Evolutionary conservation across 1,140 invertebrate genomes (phyloP).

Genomic region (Habropoda laboriosa): DNA sequence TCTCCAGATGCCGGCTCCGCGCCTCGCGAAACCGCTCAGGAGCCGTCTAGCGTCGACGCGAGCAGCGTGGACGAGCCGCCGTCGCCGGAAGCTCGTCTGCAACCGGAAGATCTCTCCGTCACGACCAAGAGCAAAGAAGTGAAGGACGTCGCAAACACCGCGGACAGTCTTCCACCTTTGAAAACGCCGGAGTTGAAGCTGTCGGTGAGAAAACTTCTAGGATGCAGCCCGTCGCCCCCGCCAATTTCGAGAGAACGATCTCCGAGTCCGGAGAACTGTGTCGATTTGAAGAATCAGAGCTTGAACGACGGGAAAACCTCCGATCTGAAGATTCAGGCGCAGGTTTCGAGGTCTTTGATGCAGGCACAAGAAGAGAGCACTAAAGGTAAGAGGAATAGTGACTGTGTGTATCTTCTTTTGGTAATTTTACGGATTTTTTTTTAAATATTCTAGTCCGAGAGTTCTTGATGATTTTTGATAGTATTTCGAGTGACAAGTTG

Average conservation of each 20-base stretch:
- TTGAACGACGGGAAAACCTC: constrained; percentile 50
- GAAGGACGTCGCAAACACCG: constrained; percentile 35
- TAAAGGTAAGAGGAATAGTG: constrained; percentile 51
- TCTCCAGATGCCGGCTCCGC: constrained; percentile 69
- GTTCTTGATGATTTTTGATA: too few relatives aligned
- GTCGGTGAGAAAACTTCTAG: constrained; percentile 75
- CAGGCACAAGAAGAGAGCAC: constrained; percentile 56
- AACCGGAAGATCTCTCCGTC: constrained; percentile 75
- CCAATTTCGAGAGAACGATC: constrained; percentile 65
- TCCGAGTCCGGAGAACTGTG: constrained; percentile 63
- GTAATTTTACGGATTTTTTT: too few relatives aligned
- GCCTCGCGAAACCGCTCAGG: constrained; percentile 53
- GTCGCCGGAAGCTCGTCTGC: constrained; percentile 72
- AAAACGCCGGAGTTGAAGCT: constrained; percentile 76
- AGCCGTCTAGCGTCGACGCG: constrained; percentile 40
- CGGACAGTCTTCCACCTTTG: constrained; percentile 47
- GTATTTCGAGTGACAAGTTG: too few relatives aligned
- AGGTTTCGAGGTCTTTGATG: constrained; percentile 54
- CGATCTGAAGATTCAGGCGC: constrained; percentile 50
- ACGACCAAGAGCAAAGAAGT: constrained; percentile 68
- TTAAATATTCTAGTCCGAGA: too few relatives aligned
- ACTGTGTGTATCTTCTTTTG: too few relatives aligned
- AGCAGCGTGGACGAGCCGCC: constrained; percentile 56
- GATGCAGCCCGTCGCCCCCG: constrained; percentile 74
- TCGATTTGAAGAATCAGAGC: constrained; percentile 59